Evolutionary conservation across 2,113 vertebrate genomes (phyloP), one percentile per base, ranked within the genome.

Genomic region (Numenius arquata): DNA sequence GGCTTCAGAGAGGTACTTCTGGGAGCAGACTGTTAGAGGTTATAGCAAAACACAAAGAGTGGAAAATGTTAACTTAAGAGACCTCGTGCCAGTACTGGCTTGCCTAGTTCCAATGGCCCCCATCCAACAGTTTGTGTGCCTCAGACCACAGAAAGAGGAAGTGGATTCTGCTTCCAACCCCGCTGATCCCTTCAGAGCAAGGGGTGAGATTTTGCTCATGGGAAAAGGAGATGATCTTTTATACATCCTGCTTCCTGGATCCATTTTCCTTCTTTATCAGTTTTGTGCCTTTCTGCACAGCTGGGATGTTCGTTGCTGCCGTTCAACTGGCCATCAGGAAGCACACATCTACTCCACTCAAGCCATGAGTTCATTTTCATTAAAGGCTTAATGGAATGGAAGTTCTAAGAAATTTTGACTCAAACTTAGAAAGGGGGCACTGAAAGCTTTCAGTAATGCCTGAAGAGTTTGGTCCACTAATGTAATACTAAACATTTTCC

Each of bases 311-410:
- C 40, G 16, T 18, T 83, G 47, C 40, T 72, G 76, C 43, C 79
- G 8, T 52, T 76, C 62, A 59, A 36, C 13, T 30, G 52, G 41
- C 13, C 61, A 36, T 21, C 34, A 43, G 23, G 56, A 71, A 63
- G 32, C 8, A 27, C 0, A 2, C 10, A 7, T 18, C 32, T 71
- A 26, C 29, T 52, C 48, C 43, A 3, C 58, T 48, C 68, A 48
- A 62, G 11, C 50, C 18, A 40, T 0, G 0, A 34, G 26, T 48
- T 66, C 16, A 14, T 84, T 77, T 61, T 70, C n/a, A 58, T 59
- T 41, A 41, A 38, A 36, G 18, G 4, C 26, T 79, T 75, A 58
- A 48, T 36, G 18, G 61, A 79, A 70, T 18, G 22, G 27, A 77
- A 91, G 48, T 84, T 25, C 36, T 80, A 40, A 70, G 73, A 80